Base-by-base conservation (phyloP, 1,140 invertebrate genomes). In the Microplitis mediator region DNA sequence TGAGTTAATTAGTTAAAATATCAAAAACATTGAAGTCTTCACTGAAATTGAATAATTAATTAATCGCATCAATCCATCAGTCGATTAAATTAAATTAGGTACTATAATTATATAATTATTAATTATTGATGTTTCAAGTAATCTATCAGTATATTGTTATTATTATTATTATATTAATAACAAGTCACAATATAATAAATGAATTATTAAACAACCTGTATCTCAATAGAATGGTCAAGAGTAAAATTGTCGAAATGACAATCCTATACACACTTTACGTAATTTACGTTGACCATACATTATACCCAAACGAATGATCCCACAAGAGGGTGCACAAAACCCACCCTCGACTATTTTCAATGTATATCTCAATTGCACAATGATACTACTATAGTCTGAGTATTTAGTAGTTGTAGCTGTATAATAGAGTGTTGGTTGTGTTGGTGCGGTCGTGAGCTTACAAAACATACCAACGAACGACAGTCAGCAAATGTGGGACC, bases 211-310 rank as follows among this genome's bases (percentile, higher is more conserved):
- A 35, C 35, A 31, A 0, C 4, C 3, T 58, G 23, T 14, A 16
- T 5, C 8, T 23, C 23, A 54, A n/a, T 54, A 54, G 52, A 77
- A 76, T 79, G 77, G 76, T 76, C 77, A 11, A 39, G 60, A 62
- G 34, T 60, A 60, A 14, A 34, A n/a, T 35, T 35, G 34, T 62
- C 63, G 13, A 5, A 65, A 16, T 31, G 13, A 65, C 50, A 60
- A 11, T 60, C 39, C 51, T 75, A 81, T 76, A 75, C 77, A 76
- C 79, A 78, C 75, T 80, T 14, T 39, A 73, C 50, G 83, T 86
- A 84, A 86, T 86, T 86, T 86, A 85, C 83, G 83, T 85, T 85
- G 84, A 84, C 82, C 84, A 85, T 86, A 86, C 80, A 86, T 86
- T 86, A 45, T 45, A 86, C 78, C 76, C 83, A 75, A 76, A 73